Conservation (phyloP, 2,797 vertebrate species). For the Gambelia wislizenii region DNA sequence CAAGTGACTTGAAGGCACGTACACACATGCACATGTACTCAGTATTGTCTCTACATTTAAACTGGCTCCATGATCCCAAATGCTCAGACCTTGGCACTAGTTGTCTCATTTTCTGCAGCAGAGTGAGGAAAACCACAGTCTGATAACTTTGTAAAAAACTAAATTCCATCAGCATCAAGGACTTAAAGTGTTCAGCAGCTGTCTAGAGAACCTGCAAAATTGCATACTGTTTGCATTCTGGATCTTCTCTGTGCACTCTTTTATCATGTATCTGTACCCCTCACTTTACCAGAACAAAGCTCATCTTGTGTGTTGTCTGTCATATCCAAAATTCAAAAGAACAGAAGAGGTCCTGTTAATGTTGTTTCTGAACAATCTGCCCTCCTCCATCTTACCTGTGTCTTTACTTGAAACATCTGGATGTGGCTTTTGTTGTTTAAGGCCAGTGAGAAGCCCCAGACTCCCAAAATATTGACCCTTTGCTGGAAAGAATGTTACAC, state of each 20-base stretch:
- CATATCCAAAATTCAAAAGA: constrained; percentile 2
- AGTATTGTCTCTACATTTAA: background rate
- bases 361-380: background rate
- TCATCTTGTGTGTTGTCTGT: constrained; percentile 23
- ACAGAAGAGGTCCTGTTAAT: constrained; percentile 21
- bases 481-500: constrained; percentile 16
- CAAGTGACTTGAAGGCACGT: too few relatives aligned
- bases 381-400: constrained; percentile 17
- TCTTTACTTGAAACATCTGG: constrained; percentile 42
- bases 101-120: constrained; percentile 43
- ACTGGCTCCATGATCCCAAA: background rate
- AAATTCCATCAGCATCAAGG: constrained; percentile 16
- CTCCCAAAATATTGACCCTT: constrained; percentile 7
- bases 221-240: constrained; percentile 3
- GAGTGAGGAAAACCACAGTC: constrained; percentile 14
- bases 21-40: too few relatives aligned
- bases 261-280: constrained; percentile 17
- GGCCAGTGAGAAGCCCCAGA: background rate
- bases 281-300: constrained; percentile 20
- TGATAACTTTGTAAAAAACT: constrained; percentile 42
- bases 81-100: constrained; percentile 50
- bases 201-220: background rate
- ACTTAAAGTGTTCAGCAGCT: constrained; percentile 31
- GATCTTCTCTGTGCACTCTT: background rate
- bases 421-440: constrained; percentile 27